Conservation (phyloP, 2,113 vertebrate species). For the Orycteropus afer region DNA sequence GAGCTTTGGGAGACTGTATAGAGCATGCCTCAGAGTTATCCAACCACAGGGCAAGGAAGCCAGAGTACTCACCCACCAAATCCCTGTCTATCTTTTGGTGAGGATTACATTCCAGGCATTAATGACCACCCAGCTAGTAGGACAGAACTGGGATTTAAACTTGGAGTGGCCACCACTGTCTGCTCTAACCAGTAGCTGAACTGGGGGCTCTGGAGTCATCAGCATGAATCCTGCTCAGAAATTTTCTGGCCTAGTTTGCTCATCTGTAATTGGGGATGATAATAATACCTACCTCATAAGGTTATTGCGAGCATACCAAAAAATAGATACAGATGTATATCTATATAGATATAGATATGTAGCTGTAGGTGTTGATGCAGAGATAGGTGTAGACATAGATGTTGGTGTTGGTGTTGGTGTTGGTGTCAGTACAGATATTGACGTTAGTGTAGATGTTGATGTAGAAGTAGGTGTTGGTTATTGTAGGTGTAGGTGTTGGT, state of each 20-base stretch:
- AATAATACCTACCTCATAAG: background rate
- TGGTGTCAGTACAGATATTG: background rate
- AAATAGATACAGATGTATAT: background rate
- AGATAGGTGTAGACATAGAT: background rate
- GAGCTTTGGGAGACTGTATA: rapidly evolving
- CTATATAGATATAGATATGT: rapidly evolving
- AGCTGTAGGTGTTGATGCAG: background rate
- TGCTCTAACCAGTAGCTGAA: too few relatives aligned
- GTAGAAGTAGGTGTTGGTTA: too few relatives aligned
- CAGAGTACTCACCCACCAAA: background rate
- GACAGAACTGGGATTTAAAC: background rate
- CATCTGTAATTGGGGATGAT: background rate
- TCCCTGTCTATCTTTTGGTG: too few relatives aligned
- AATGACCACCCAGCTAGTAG: background rate
- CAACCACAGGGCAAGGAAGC: rapidly evolving
- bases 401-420: too few relatives aligned
- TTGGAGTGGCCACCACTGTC: background rate
- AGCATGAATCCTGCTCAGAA: background rate
- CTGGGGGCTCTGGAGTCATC: background rate
- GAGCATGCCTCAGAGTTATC: too few relatives aligned
- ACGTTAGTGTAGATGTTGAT: background rate
- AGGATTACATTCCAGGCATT: background rate
- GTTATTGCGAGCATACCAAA: too few relatives aligned
- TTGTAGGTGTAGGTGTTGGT: background rate
- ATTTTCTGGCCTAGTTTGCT: background rate